These are phyloP conservation scores for Orestias chungarensis DNA, from an alignment of 2,797 vertebrate genomes.

Conservation along the genomic window DNA sequence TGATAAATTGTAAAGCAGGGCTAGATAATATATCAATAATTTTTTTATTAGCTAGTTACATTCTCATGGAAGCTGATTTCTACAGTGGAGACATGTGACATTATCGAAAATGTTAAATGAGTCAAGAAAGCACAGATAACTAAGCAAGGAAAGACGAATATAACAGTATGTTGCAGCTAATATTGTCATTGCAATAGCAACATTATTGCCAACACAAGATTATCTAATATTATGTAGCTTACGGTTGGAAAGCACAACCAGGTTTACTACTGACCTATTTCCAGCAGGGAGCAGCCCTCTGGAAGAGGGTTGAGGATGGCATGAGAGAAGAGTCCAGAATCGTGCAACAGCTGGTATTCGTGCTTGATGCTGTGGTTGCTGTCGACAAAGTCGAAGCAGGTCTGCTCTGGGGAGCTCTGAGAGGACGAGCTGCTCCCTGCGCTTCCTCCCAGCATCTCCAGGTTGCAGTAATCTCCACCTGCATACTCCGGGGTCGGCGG, in stretches of 20 bases:
- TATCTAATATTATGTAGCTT: background rate
- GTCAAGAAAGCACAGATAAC: background rate
- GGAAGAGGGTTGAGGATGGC: constrained; percentile 72
- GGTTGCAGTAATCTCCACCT: constrained; percentile 83
- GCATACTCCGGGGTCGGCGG: constrained; percentile 86
- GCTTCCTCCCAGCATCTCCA: constrained; percentile 83
- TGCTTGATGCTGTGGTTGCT: constrained; percentile 82
- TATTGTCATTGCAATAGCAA: background rate
- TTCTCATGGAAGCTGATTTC: too few relatives aligned
- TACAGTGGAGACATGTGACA: too few relatives aligned
- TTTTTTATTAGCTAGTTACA: too few relatives aligned
- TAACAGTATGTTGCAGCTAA: background rate
- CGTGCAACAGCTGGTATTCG: constrained; percentile 87
- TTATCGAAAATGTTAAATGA: background rate
- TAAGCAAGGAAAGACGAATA: background rate
- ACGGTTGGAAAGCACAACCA: background rate
- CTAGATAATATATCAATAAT: background rate
- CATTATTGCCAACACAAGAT: background rate
- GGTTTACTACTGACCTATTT: constrained; percentile 81
- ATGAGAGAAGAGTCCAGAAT: constrained; percentile 80
- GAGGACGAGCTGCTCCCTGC: constrained; percentile 82
- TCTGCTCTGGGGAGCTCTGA: constrained; percentile 86
- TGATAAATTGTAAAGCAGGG: background rate
- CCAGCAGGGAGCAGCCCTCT: constrained; percentile 81
- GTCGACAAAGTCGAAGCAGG: constrained; percentile 82